phyloP scores from a whole-genome alignment of 2,888 invertebrate genomes.

The Trachelus iudaicus region DNA sequence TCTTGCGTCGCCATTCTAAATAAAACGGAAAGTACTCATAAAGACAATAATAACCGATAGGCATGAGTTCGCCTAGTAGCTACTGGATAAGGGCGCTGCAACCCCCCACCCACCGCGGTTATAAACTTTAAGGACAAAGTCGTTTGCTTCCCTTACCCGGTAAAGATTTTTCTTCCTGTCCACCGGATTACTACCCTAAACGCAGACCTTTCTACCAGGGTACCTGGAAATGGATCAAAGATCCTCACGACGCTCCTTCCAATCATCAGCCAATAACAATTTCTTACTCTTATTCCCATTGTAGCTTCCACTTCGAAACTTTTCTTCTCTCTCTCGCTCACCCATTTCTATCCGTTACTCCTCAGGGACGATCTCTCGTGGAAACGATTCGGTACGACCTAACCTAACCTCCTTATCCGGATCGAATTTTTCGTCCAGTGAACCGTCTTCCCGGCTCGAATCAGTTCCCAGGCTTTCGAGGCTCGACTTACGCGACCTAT shows the following conservation, averaged over 20 bases:
- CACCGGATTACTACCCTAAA: neutral
- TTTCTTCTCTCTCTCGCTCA: slow-evolving; percentile 6
- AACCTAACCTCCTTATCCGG: slow-evolving; percentile 21
- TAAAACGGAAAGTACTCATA: slow-evolving; percentile 4
- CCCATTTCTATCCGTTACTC: slow-evolving; percentile 11
- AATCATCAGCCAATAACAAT: neutral
- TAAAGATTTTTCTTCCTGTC: neutral
- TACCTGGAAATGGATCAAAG: neutral
- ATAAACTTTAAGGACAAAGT: neutral
- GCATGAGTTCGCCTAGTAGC: neutral
- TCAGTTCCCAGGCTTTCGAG: slow-evolving; percentile 2
- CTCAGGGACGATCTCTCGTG: neutral
- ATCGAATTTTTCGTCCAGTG: slow-evolving; percentile 32
- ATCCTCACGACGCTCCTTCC: neutral
- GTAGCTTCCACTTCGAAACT: slow-evolving; percentile 5
- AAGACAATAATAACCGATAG: slow-evolving; percentile 2
- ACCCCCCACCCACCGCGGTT: neutral
- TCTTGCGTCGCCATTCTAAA: neutral
- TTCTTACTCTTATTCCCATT: neutral
- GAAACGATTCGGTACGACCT: neutral
- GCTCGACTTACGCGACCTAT: slow-evolving; percentile 3
- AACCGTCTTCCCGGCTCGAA: slow-evolving; percentile 25
- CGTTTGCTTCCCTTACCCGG: neutral
- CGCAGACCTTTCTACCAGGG: neutral
- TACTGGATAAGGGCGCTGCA: neutral